Base-by-base conservation (phyloP, 2,797 vertebrate species). In the Microhierax caerulescens region DNA sequence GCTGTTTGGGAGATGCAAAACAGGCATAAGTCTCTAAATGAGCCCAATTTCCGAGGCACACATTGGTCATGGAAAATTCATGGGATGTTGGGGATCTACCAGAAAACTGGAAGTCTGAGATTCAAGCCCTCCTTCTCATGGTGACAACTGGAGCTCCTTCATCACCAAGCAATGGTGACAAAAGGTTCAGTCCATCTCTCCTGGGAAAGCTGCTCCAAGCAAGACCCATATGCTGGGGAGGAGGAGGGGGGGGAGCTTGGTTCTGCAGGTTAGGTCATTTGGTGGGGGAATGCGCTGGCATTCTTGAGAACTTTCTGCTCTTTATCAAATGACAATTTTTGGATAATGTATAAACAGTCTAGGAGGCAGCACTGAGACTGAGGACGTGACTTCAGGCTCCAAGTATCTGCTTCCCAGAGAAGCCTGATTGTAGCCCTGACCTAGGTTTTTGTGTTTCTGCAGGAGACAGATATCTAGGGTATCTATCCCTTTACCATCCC, bases 1-100 rank as follows among this genome's bases (percentile, higher is more conserved):
- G 76, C 88, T 92, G 79, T 72, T 88, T 86, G 69, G 50, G 80
- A 84, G 65, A 95, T 78, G 53, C 73, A 92, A 94, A 95, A 36
- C 94, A 97, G 93, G 37, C 60, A 15, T 68, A 87, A 90, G 54
- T 72, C 57, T 90, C 53, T 20, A 86, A 72, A 83, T 72, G 11
- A 72, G 5, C 11, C 53, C 41, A 61, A 72, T 57, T 72, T 88
- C 32, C 83, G 65, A 81, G 53, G 41, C 43, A 70, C 39, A 51
- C 3, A 12, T 10, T 47, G 6, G 23, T 45, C 41, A 30, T 10
- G 53, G 68, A 83, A 81, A 90, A 64, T 68, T 81, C 47, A 37
- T 3, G 9, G 48, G 76, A 64, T 72, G 14, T 16, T 93, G 13
- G 37, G 34, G 53, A 68, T 53, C 39, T 50, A 56, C 30, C 23